Base-by-base conservation (phyloP, 1,140 invertebrate species). In the Trachymyrmex cornetzi region DNA sequence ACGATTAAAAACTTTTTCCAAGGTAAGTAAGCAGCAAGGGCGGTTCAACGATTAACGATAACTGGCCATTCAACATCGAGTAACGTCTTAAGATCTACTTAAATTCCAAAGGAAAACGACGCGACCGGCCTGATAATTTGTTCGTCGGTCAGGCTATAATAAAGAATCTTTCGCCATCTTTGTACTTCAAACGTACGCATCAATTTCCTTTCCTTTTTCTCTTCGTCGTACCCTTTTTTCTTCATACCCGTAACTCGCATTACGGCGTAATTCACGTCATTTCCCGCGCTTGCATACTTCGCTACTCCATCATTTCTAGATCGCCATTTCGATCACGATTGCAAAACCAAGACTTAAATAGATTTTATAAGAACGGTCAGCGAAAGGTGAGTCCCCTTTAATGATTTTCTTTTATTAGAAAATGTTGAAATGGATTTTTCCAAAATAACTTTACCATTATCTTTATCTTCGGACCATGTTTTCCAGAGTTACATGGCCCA, bases 71-170 rank as follows among this genome's bases (percentile, higher is more conserved):
- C 69, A 84, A 84, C 80, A 84, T 84, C 69, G 55, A 84, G 55
- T 84, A 84, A 84, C 80, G 55, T 84, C 80, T 84, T 84, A 84
- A 84, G 80, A 84, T 75, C 80, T 84, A 84, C 80, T 74, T 84
- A 74, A 84, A 75, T 84, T 84, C 69, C 69, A 61, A 27, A 12
- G 38, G 57, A 44, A 44, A 84, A 84, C 80, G 69, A 74, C 55
- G 80, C 80, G 55, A 84, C 69, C 80, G 57, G 69, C n/a, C 14
- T 44, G 69, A 74, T 61, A 61, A 75, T 75, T 84, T 74, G 55
- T 44, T 61, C 80, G 80, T 63, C 80, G 38, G 59, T 84, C 80
- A 55, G 24, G 69, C 80, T 74, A 27, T 50, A 50, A 74, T 75
- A 44, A 84, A 75, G 59, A 74, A 84, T n/a, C 55, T 34, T 61